phyloP scores from a whole-genome alignment of 1,140 invertebrate genomes.

The Heliconius hewitsoni region DNA sequence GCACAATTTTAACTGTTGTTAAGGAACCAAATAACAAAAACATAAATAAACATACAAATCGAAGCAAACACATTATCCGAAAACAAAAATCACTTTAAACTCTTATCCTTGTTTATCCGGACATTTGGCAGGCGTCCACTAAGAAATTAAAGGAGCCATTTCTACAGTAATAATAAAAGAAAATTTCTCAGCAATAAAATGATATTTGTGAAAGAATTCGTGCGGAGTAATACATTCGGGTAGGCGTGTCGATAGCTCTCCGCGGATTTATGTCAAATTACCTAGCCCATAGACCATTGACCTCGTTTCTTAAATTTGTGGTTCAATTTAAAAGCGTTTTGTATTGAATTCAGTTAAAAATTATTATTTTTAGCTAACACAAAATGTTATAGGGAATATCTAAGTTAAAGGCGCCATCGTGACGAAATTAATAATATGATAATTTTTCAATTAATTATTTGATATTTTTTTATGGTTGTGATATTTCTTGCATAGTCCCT shows the following conservation, averaged over 20 bases:
- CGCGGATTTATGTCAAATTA: slow-evolving; percentile 64
- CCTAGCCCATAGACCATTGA: slow-evolving; percentile 66
- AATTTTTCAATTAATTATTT: no score
- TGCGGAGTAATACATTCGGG: slow-evolving; percentile 55
- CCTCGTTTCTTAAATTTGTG: slow-evolving; percentile 49
- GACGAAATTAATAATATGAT: no score
- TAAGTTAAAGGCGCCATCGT: no score
- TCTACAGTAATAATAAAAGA: slow-evolving; percentile 36
- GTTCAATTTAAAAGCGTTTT: slow-evolving; percentile 30
- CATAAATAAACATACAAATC: neutral
- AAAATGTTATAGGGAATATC: no score
- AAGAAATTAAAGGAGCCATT: slow-evolving; percentile 43
- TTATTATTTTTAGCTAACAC: no score
- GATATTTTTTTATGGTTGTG: no score
- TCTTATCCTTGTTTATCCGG: slow-evolving; percentile 36
- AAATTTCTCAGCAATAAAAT: slow-evolving; percentile 47
- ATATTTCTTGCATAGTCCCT: no score
- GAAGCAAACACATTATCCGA: neutral
- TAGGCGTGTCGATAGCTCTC: slow-evolving; percentile 47
- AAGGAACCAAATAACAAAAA: neutral
- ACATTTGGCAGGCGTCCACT: slow-evolving; percentile 40
- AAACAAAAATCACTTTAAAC: slow-evolving; percentile 14
- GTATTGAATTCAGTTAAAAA: no score
- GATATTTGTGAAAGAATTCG: slow-evolving; percentile 50
- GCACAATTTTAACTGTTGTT: no score